Evolutionary conservation across 2,888 invertebrate genomes (phyloP), one percentile per base, ranked within the genome.

Genomic region (Spatulosminthurus flaviceps): DNA sequence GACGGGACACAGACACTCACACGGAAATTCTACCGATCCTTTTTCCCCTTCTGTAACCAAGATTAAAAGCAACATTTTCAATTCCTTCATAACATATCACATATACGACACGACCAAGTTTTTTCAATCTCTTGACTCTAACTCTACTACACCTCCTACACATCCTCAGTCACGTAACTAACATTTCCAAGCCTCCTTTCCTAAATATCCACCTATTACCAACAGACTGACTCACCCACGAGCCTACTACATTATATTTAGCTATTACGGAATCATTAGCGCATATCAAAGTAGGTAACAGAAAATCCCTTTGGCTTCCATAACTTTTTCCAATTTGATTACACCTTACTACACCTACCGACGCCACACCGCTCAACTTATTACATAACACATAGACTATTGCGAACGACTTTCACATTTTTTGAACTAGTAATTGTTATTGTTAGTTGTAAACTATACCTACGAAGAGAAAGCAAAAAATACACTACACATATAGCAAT

Each of bases 61-160:
- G 22, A 71, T 60, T 74, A 60, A 74, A 74, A 74, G 60, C 28
- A 60, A 74, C 72, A 72, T 72, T 51, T 51, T 51, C 43, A 72
- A 51, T 51, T 51, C 51, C 51, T 19, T 51, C 41, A 34, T 41
- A 70, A 26, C 42, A 41, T 42, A 34, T 51, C 22, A 72, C 43
- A 42, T 21, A 64, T n/a, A 67, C 28, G 26, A 26, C 64, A 64
- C 64, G 26, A 64, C 64, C 16, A 4, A 60, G 60, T 26, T 64
- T 64, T 67, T 67, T 67, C 19, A 51, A 51, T 51, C 51, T 9
- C n/a, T 29, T n/a, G 24, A 67, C 26, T 24, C 67, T 28, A 67
- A 67, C 26, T 13, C 11, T 19, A 51, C 51, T 51, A 34, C 5
- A 51, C 51, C 51, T 51, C 51, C 51, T 51, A 51, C 51, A 51